These are phyloP conservation scores for Labrus mixtus DNA, from an alignment of 2,113 vertebrate genomes.

Conservation along the genomic window DNA sequence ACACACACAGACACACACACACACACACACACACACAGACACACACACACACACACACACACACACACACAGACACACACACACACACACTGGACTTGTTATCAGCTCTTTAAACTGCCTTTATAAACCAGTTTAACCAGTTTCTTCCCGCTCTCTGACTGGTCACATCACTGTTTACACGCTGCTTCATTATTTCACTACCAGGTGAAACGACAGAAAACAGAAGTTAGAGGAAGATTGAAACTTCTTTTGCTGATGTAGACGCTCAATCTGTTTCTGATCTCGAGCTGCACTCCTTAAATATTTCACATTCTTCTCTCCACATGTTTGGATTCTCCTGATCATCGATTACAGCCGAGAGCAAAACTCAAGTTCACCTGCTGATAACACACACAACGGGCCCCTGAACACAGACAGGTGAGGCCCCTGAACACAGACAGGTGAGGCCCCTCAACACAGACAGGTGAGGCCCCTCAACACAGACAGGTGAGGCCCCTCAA, in stretches of 20 bases:
- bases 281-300: background rate
- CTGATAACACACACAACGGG: background rate
- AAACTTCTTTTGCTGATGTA: too few species aligned
- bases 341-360: background rate
- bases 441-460: background rate
- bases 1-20: too few species aligned
- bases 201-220: too few species aligned
- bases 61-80: background rate
- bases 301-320: background rate
- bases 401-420: background rate
- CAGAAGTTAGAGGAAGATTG: too few species aligned
- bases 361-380: background rate
- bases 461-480: background rate
- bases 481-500: background rate
- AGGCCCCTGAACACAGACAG: background rate
- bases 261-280: background rate
- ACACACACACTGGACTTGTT: background rate
- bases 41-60: background rate
- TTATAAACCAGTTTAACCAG: background rate
- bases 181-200: too few species aligned
- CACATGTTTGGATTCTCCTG: background rate
- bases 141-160: background rate
- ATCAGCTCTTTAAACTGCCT: background rate
- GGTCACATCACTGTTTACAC: background rate
- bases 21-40: too few species aligned